A percentile compares a stretch with the other conserved stretches of the same genome.
phyloP scores from a whole-genome alignment of 2,888 invertebrate genomes.

The Gasteruption jaculator region DNA sequence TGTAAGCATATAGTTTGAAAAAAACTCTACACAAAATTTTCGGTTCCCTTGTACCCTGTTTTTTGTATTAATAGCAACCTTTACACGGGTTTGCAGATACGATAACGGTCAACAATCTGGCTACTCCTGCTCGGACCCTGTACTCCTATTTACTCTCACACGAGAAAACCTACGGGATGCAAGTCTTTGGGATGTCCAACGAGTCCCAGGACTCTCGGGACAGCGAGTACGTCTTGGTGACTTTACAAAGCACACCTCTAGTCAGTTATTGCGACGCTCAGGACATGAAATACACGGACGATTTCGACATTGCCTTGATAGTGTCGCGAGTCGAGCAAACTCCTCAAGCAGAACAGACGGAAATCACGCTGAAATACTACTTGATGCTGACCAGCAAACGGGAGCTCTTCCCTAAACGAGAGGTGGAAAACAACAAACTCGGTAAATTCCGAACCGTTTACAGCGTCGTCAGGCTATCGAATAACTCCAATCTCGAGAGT shows the following conservation, averaged over 20 bases:
- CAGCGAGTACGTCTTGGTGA: conserved; percentile 63
- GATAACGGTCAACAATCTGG: conserved; percentile 57
- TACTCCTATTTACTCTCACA: conserved; percentile 68
- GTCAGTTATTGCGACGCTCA: conserved; percentile 60
- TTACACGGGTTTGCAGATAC: conserved; percentile 50
- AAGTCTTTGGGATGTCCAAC: conserved; percentile 60
- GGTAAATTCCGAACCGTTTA: conserved; percentile 63
- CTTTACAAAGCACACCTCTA: conserved; percentile 57
- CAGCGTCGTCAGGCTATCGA: conserved; percentile 39
- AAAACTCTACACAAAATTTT: too few species aligned
- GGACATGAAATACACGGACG: conserved; percentile 60
- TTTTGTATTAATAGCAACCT: not conserved
- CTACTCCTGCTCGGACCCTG: conserved; percentile 62
- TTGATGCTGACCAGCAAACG: conserved; percentile 48
- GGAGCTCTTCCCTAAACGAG: conserved; percentile 61
- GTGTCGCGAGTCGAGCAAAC: conserved; percentile 58
- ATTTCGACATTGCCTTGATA: conserved; percentile 65
- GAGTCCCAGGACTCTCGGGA: conserved; percentile 38
- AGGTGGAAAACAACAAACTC: conserved; percentile 56
- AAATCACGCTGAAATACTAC: conserved; percentile 46
- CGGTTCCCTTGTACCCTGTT: too few species aligned
- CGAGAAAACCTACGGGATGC: conserved; percentile 65
- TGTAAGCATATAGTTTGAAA: too few species aligned
- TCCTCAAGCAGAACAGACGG: conserved; percentile 33
- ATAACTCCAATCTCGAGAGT: conserved; percentile 35